Conservation (phyloP, 1,140 invertebrate genomes). For the Tetraneura akinire region DNA sequence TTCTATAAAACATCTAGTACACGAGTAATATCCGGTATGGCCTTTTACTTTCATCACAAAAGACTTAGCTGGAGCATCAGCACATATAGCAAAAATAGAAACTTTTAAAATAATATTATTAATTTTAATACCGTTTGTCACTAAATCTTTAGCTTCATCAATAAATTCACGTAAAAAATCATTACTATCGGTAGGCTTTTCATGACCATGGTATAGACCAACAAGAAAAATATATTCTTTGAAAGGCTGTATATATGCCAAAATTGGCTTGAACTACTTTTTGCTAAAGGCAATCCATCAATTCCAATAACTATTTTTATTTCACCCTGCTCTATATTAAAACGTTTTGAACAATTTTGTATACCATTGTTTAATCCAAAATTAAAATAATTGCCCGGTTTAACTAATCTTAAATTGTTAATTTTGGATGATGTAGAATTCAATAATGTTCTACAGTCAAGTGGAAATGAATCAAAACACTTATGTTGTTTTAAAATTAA, state of each 20-base stretch:
- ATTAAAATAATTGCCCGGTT: neutral
- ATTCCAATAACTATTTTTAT: conserved; percentile 52
- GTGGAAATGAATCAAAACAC: neutral
- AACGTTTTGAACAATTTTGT: neutral
- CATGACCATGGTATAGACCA: conserved; percentile 19
- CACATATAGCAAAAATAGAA: conserved; percentile 31
- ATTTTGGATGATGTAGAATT: neutral
- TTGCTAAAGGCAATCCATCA: conserved; percentile 49
- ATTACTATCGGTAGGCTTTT: conserved; percentile 52
- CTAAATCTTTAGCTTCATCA: conserved; percentile 51
- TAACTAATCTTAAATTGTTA: neutral
- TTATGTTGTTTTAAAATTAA: neutral
- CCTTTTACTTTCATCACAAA: conserved; percentile 49
- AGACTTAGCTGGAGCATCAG: conserved; percentile 52
- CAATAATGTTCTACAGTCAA: conserved; percentile 5
- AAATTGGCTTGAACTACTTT: neutral
- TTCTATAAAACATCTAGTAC: conserved; percentile 43
- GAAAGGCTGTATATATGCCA: neutral
- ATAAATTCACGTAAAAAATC: conserved; percentile 54
- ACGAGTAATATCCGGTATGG: conserved; percentile 40
- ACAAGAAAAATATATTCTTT: neutral
- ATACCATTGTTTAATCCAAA: neutral
- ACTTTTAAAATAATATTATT: conserved; percentile 21
- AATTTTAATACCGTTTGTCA: conserved; percentile 50
- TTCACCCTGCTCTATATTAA: neutral